Evolutionary conservation across 2,888 invertebrate species (phyloP).

Genomic region (Eristalis arbustorum): DNA sequence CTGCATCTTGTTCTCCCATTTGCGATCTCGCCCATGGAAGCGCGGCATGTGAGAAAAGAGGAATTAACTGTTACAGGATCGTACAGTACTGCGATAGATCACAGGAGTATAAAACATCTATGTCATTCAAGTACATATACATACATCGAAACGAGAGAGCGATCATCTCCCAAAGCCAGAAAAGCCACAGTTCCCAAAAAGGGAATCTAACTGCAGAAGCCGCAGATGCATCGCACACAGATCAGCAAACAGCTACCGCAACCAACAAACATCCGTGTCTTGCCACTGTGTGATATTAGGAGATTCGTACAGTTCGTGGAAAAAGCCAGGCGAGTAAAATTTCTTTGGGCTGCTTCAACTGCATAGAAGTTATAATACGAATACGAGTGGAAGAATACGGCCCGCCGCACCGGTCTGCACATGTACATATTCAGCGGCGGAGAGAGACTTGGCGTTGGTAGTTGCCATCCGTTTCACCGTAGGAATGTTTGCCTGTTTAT

Average conservation of each 20-base stretch:
- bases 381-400: slow-evolving; percentile 23
- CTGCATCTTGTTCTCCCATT: slow-evolving; percentile 44
- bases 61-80: slow-evolving; percentile 67
- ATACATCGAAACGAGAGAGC: slow-evolving; percentile 41
- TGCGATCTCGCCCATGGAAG: slow-evolving; percentile 56
- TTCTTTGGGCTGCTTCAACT: slow-evolving; percentile 32
- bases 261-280: slow-evolving; percentile 57
- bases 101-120: slow-evolving; percentile 61
- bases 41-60: slow-evolving; percentile 54
- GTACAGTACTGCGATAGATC: slow-evolving; percentile 62
- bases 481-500: slow-evolving; percentile 64
- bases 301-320: slow-evolving; percentile 68
- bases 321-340: slow-evolving; percentile 49
- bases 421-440: slow-evolving; percentile 43
- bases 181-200: slow-evolving; percentile 70
- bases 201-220: slow-evolving; percentile 61
- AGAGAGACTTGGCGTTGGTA: slow-evolving; percentile 32
- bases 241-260: slow-evolving; percentile 44
- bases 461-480: slow-evolving; percentile 59
- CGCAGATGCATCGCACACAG: slow-evolving; percentile 26
- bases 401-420: slow-evolving; percentile 60
- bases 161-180: slow-evolving; percentile 62
- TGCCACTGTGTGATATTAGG: slow-evolving; percentile 65
- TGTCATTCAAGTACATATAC: slow-evolving; percentile 62
- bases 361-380: slow-evolving; percentile 41